These are phyloP conservation scores for Neoascia interrupta DNA, from an alignment of 2,888 invertebrate species.

Conservation along the genomic window DNA sequence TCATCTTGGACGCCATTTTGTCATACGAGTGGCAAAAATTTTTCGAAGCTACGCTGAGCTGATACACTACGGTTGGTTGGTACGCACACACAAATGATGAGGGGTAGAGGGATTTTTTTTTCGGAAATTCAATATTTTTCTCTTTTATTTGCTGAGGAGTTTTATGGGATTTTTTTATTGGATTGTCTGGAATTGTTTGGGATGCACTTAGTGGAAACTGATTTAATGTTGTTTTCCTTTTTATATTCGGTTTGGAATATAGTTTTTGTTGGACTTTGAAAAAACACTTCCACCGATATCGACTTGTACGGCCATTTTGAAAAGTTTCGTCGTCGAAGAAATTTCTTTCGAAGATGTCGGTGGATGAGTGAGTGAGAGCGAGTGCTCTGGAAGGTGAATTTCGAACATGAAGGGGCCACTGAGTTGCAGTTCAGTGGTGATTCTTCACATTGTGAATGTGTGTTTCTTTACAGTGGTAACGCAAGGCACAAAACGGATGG, in stretches of 20 bases:
- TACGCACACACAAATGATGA: slow-evolving; percentile 33
- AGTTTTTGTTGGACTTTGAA: slow-evolving; percentile 37
- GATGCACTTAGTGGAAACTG: slow-evolving; percentile 22
- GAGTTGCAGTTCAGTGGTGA: slow-evolving; percentile 23
- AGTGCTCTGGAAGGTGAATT: neutral
- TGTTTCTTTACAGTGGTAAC: too few species aligned
- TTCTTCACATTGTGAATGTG: slow-evolving; percentile 14
- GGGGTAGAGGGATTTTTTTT: slow-evolving; percentile 30
- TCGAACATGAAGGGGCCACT: slow-evolving; percentile 28
- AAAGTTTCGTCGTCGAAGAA: slow-evolving; percentile 26
- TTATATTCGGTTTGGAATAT: slow-evolving; percentile 35
- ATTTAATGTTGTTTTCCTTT: slow-evolving; percentile 28
- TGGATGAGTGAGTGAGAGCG: slow-evolving; percentile 29
- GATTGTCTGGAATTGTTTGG: slow-evolving; percentile 1
- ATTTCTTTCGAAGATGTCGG: slow-evolving; percentile 39
- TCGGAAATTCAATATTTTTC: slow-evolving; percentile 1
- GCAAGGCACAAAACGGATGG: too few species aligned
- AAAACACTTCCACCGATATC: slow-evolving; percentile 57
- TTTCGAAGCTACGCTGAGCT: slow-evolving; percentile 57
- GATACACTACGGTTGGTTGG: neutral
- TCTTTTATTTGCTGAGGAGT: slow-evolving; percentile 1
- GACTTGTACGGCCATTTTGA: slow-evolving; percentile 68
- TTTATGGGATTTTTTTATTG: slow-evolving; percentile 4
- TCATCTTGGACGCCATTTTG: slow-evolving; percentile 67
- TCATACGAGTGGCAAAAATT: slow-evolving; percentile 59